Conservation (phyloP, 2,797 vertebrate genomes). For the Coccyzus lansbergi region DNA sequence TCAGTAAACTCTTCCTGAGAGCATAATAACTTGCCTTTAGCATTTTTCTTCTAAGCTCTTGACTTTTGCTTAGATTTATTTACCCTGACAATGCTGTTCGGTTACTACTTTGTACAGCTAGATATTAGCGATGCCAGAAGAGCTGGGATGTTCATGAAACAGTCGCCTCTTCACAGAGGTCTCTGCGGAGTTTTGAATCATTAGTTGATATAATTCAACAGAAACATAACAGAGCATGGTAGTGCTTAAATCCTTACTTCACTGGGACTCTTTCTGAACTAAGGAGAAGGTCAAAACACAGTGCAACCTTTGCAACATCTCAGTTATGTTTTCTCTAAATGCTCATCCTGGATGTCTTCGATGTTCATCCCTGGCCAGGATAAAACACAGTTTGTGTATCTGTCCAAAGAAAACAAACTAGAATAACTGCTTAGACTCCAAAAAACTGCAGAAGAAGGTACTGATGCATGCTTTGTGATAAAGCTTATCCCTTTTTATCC, state of each 20-base stretch:
- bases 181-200: background rate
- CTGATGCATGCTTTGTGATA: background rate
- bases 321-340: background rate
- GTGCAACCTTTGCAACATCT: background rate
- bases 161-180: background rate
- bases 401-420: background rate
- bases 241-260: background rate
- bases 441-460: background rate
- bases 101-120: background rate
- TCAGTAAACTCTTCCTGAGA: conserved; percentile 13
- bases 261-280: background rate
- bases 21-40: conserved; percentile 46
- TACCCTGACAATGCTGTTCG: conserved; percentile 43
- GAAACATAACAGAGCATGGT: background rate
- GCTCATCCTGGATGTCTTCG: background rate
- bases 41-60: conserved; percentile 14
- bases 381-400: background rate
- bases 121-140: background rate
- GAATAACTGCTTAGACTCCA: background rate
- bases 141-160: background rate
- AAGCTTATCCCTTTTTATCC: background rate
- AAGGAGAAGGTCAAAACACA: background rate
- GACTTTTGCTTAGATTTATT: conserved; percentile 40
- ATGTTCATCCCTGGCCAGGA: background rate
- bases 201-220: background rate